These are phyloP conservation scores for Pseudococcus jackbeardsleyi DNA, from an alignment of 2,888 invertebrate species.

Conservation along the genomic window DNA sequence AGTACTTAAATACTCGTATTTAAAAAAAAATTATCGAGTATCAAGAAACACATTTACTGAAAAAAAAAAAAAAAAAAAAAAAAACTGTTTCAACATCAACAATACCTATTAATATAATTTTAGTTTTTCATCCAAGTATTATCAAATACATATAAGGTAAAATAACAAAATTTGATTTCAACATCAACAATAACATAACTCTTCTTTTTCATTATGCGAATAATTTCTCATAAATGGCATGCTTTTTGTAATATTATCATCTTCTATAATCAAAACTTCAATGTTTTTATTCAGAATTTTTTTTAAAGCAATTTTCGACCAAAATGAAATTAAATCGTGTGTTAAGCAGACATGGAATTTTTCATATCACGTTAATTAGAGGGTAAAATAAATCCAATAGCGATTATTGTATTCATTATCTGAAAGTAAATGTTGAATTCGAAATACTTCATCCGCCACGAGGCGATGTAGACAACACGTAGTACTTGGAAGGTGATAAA, in stretches of 20 bases:
- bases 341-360: not conserved
- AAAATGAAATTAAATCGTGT: not conserved
- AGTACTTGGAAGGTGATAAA: slow-evolving; percentile 12
- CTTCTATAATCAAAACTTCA: not conserved
- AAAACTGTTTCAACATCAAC: not conserved
- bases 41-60: not conserved
- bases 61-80: not conserved
- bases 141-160: not conserved
- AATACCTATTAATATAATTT: not conserved
- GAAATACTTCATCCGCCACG: not conserved
- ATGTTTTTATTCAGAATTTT: not conserved
- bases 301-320: not conserved
- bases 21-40: too few relatives aligned
- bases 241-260: not conserved
- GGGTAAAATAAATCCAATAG: not conserved
- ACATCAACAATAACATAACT: not conserved
- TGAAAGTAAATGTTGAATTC: not conserved
- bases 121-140: not conserved
- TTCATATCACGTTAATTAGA: not conserved
- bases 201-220: not conserved
- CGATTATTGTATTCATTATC: not conserved
- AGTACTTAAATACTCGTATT: too few relatives aligned
- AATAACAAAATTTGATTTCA: not conserved
- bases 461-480: slow-evolving; percentile 42
- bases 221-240: not conserved